A percentile compares a stretch with the other conserved stretches of the same genome.
Evolutionary conservation across 2,113 vertebrate genomes (phyloP).

Genomic region (Paramormyrops kingsleyae): DNA sequence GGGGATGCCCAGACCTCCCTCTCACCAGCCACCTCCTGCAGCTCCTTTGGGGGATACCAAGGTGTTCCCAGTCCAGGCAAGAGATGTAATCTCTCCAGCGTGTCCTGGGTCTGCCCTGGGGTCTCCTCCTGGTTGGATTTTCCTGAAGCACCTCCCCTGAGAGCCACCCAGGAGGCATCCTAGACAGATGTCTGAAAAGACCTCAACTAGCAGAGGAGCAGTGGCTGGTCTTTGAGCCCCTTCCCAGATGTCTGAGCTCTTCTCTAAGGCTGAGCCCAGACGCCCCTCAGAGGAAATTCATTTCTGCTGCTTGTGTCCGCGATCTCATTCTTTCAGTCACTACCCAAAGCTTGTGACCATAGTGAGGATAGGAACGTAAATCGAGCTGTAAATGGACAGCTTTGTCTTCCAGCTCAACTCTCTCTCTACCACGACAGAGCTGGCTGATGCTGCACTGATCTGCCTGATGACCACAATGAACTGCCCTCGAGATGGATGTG

Average conservation of each 20-base stretch:
- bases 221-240: neutral
- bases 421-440: neutral
- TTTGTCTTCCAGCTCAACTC: neutral
- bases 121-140: neutral
- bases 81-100: neutral
- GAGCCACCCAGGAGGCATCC: neutral
- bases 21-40: neutral
- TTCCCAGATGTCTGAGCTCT: neutral
- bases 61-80: neutral
- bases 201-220: neutral
- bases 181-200: neutral
- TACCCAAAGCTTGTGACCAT: neutral
- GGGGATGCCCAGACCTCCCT: neutral
- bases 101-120: neutral
- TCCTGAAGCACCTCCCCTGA: neutral
- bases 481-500: neutral
- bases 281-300: neutral
- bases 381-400: neutral
- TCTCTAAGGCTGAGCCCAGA: neutral
- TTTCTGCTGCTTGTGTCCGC: neutral
- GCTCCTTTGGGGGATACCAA: neutral
- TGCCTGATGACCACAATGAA: neutral
- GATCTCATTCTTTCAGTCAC: neutral
- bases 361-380: neutral
- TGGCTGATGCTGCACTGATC: neutral